Base-by-base conservation (phyloP, 2,888 invertebrate genomes). In the Rhagium mordax region DNA sequence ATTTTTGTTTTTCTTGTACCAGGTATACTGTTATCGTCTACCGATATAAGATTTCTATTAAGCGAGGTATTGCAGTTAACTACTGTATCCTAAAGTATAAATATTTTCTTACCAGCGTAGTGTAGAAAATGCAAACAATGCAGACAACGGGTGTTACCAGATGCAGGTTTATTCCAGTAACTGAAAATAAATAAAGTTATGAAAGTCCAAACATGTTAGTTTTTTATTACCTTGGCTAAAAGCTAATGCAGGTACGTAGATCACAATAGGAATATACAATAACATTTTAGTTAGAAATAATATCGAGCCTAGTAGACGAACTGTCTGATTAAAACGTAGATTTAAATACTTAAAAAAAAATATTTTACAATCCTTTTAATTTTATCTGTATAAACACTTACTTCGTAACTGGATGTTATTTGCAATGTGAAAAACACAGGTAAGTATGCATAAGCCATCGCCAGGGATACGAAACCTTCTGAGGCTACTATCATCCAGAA, bases 91-190 rank as follows among this genome's bases (percentile, higher is more conserved):
- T 59, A 60, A 21, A 15, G n/a, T 53, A 41, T n/a, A 8, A 16
- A 47, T 16, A 21, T 16, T 16, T 75, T 78, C 93, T 93, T 89
- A 95, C 96, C 86, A 96, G 86, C 74, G 96, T 95, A 0, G 97
- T 98, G 88, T 98, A 98, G 88, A 97, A 96, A 79, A 96, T 97
- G 88, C 96, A 96, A n/a, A 96, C 94, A 47, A 94, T 87, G 86
- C 95, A 95, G 1, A 96, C 95, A 21, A 94, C 90, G 0, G 94
- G 92, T 10, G 95, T 94, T 27, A 95, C 93, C 77, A 94, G 88
- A 88, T 96, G 95, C 29, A 96, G 89, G 81, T 94, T 92, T 73
- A 95, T 91, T 29, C 96, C 96, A 61, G 96, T 95, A 64, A 96
- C 96, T 95, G 90, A 77, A 90, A 90, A 74, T 67, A 66, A 72